These are phyloP conservation scores for Ommatoiulus sabulosus DNA, from an alignment of 2,888 invertebrate species.

Conservation along the genomic window DNA sequence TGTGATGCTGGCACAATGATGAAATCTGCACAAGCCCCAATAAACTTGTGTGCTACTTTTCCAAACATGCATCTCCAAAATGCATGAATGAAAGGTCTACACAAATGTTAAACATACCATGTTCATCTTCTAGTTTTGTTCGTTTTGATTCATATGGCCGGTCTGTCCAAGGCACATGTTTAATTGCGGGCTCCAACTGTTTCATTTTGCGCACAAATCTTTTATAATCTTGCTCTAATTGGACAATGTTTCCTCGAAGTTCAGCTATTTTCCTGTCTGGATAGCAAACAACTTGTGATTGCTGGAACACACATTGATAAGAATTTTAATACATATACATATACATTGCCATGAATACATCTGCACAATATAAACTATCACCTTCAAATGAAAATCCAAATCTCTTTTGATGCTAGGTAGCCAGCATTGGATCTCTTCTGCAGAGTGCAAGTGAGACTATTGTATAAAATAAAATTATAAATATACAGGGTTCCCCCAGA, in stretches of 20 bases:
- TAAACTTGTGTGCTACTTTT: too few relatives aligned
- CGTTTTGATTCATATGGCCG: slow-evolving; percentile 63
- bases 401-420: slow-evolving; percentile 66
- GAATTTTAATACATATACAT: slow-evolving; percentile 8
- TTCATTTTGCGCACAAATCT: slow-evolving; percentile 65
- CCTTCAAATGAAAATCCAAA: slow-evolving; percentile 66
- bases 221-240: slow-evolving; percentile 64
- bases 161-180: slow-evolving; percentile 65
- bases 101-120: background rate
- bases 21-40: too few relatives aligned
- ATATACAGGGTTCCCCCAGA: too few relatives aligned
- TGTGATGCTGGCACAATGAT: too few relatives aligned
- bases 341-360: background rate
- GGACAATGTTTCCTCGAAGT: slow-evolving; percentile 63
- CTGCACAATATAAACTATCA: slow-evolving; percentile 57
- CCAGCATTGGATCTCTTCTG: slow-evolving; percentile 65
- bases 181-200: slow-evolving; percentile 63
- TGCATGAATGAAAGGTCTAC: too few relatives aligned
- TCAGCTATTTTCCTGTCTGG: slow-evolving; percentile 65
- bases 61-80: too few relatives aligned
- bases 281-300: slow-evolving; percentile 66
- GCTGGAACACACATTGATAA: slow-evolving; percentile 61
- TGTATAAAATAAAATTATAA: slow-evolving; percentile 55
- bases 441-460: slow-evolving; percentile 64
- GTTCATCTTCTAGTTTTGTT: background rate